phyloP scores from a whole-genome alignment of 2,888 invertebrate species.

The Subacronicta megacephala region DNA sequence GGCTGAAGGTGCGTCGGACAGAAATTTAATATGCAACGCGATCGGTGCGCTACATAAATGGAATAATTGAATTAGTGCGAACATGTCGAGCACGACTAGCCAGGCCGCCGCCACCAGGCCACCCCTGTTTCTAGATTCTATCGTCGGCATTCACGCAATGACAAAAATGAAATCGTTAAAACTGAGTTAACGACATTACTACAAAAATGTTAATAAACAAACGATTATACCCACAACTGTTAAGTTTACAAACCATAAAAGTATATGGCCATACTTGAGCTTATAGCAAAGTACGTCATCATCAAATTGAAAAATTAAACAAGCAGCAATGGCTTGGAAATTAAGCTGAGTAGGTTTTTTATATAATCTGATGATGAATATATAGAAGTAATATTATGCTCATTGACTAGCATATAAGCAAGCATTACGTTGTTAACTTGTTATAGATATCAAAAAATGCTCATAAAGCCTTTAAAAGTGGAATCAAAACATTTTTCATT shows the following conservation, averaged over 20 bases:
- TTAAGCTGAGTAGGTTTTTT: too few relatives aligned
- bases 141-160: slow-evolving; percentile 2
- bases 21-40: slow-evolving; percentile 86
- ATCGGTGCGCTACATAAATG: slow-evolving; percentile 83
- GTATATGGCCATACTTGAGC: not conserved
- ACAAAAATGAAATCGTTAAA: not conserved
- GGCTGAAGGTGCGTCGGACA: slow-evolving; percentile 77
- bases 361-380: too few relatives aligned
- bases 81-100: slow-evolving; percentile 74
- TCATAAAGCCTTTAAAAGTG: slow-evolving; percentile 4
- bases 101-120: slow-evolving; percentile 48
- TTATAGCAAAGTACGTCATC: not conserved
- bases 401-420: slow-evolving; percentile 1
- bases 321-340: too few relatives aligned
- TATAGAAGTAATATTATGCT: not conserved
- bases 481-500: too few relatives aligned
- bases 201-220: not conserved
- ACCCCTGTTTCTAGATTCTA: slow-evolving; percentile 60
- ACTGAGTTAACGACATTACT: not conserved
- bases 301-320: too few relatives aligned
- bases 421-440: too few relatives aligned
- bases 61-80: slow-evolving; percentile 86
- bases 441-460: not conserved
- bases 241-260: slow-evolving; percentile 1
- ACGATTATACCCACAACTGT: too few relatives aligned